These are phyloP conservation scores for Cygnus atratus DNA, from an alignment of 2,113 vertebrate genomes.

Conservation along the genomic window DNA sequence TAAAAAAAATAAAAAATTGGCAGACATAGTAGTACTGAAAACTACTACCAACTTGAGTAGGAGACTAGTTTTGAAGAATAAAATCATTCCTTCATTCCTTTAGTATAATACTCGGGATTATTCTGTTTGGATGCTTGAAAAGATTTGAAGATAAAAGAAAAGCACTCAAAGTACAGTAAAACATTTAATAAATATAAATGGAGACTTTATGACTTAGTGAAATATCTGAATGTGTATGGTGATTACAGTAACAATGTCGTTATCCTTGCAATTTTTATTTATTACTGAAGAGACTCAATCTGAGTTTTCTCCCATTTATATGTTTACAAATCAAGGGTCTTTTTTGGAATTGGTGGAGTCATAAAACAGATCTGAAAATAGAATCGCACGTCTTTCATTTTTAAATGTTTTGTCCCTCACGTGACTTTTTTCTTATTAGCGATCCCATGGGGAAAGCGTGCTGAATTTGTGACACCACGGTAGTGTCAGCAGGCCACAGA, in stretches of 20 bases:
- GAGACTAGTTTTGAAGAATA: conserved; percentile 28
- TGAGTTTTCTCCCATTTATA: neutral
- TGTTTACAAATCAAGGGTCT: neutral
- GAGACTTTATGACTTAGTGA: conserved; percentile 10
- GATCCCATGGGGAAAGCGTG: neutral
- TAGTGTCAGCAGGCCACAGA: neutral
- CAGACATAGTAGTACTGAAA: conserved; percentile 38
- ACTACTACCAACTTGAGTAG: conserved; percentile 53
- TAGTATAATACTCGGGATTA: conserved; percentile 4
- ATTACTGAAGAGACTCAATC: neutral
- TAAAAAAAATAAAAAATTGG: conserved; percentile 49
- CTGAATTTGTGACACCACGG: neutral
- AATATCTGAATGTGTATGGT: neutral
- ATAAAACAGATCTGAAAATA: neutral
- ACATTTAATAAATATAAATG: conserved; percentile 12
- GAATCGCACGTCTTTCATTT: neutral
- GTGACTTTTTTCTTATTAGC: neutral
- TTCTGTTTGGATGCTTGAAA: conserved; percentile 25
- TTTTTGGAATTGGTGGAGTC: neutral
- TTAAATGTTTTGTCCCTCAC: neutral
- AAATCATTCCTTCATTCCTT: neutral
- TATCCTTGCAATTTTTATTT: conserved; percentile 16
- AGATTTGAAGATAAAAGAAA: neutral
- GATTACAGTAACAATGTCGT: neutral
- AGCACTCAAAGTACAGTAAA: conserved; percentile 10